A percentile compares a stretch with the other conserved stretches of the same genome.
phyloP scores from a whole-genome alignment of 2,888 invertebrate genomes.

The Papilio elwesi region DNA sequence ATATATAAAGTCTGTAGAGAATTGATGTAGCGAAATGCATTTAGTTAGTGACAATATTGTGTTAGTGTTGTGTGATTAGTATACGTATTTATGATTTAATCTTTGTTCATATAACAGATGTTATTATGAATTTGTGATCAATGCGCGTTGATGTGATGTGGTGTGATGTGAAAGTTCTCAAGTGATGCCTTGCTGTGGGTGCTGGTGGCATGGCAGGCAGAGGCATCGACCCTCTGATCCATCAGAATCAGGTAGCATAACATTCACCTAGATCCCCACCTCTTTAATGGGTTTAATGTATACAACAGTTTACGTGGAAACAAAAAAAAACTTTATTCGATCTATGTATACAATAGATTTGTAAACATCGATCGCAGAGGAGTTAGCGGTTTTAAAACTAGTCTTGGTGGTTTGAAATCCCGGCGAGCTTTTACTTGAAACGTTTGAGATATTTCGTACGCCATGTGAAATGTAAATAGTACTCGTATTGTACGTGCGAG shows the following conservation, averaged over 20 bases:
- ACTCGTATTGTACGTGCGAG: not conserved
- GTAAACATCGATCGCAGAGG: not conserved
- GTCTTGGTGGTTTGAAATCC: not conserved
- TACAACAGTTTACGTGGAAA: not conserved
- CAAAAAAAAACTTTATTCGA: too few species aligned
- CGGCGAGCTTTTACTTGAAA: constrained; percentile 3
- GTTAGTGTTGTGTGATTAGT: constrained; percentile 17
- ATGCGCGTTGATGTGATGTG: not conserved
- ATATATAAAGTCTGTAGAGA: constrained; percentile 14
- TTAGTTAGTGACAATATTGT: constrained; percentile 26
- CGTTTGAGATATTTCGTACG: not conserved
- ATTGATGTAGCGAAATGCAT: constrained; percentile 11
- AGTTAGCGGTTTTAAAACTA: not conserved
- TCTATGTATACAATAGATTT: not conserved
- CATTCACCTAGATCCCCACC: too few species aligned
- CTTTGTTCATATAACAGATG: not conserved
- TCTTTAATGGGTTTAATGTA: not conserved
- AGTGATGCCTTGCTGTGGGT: constrained; percentile 79
- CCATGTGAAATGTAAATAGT: not conserved
- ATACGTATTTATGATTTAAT: not conserved
- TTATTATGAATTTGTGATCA: not conserved
- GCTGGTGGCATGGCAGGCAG: constrained; percentile 81
- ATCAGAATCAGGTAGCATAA: constrained; percentile 60
- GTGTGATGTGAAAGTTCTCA: constrained; percentile 42
- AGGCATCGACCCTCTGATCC: constrained; percentile 77